Base-by-base conservation (phyloP, 2,797 vertebrate species). In the Myotis pilosus region DNA sequence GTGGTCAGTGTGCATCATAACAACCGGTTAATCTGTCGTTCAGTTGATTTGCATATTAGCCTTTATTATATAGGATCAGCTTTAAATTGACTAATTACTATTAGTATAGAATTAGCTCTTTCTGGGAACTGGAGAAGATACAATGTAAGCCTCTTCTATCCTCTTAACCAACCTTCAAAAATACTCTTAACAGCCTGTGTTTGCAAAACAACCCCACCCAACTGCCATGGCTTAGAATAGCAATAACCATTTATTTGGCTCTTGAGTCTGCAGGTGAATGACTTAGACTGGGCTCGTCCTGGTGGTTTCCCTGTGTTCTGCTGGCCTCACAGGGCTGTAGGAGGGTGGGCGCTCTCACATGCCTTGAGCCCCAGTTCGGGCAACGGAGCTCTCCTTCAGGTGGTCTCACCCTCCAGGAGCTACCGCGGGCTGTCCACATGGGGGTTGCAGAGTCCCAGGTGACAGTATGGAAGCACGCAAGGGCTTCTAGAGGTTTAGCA, bases 11-110 rank as follows among this genome's bases (percentile, higher is more conserved):
- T 62, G 60, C 5, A 5, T 15, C 28, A 13, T 15, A 62, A 25
- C 1, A 5, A 13, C 60, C 1, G 2, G 28, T 62, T 0, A 2
- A 30, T 30, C 12, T 0, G 1, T 28, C 12, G 0, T 62, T 30
- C 0, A 0, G 28, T 13, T 2, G 0, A 62, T 62, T 62, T 62
- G 28, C 12, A 15, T 30, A 62, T 28, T 62, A 62, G 60, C 28
- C 30, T 62, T 62, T 13, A 30, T 62, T 62, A 62, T 30, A 62
- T 7, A 30, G 60, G 60, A 6, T 83, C 30, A 47, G 15, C 44
- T 87, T 89, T 76, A 80, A 94, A 15, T 10, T 44, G 53, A 80
- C 51, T 36, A 79, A 33, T 81, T 23, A 23, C 5, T 53, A 33
- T 71, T 69, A 69, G 60, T 47, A 49, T 5, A 57, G 53, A 89